These are phyloP conservation scores for Amphiduros pacificus DNA, from an alignment of 2,888 invertebrate genomes.

Conservation along the genomic window DNA sequence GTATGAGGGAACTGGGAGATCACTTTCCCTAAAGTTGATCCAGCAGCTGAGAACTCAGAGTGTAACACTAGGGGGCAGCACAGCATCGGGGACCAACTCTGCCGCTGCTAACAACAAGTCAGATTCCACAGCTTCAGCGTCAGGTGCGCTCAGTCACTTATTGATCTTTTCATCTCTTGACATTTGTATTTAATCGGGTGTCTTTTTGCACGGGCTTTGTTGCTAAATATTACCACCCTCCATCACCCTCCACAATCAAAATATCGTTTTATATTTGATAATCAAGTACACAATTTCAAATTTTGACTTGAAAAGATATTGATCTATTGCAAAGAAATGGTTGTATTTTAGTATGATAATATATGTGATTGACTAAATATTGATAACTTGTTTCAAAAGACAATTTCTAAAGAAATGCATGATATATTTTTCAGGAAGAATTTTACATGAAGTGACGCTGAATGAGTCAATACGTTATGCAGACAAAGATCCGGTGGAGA, in stretches of 20 bases:
- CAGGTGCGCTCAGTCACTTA: not conserved
- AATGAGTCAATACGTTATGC: conserved; percentile 95
- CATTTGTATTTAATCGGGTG: too few relatives aligned
- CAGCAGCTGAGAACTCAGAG: conserved; percentile 78
- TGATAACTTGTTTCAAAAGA: too few relatives aligned
- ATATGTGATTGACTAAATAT: too few relatives aligned
- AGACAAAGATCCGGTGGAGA: conserved; percentile 78
- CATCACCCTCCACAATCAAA: too few relatives aligned
- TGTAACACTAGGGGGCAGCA: conserved; percentile 62
- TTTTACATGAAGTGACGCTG: conserved; percentile 66
- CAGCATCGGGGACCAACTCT: conserved; percentile 51
- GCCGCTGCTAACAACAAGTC: conserved; percentile 3
- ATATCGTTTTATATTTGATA: too few relatives aligned
- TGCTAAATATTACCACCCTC: too few relatives aligned
- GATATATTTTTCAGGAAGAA: conserved; percentile 13
- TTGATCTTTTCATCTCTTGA: not conserved
- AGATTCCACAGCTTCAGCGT: conserved; percentile 10
- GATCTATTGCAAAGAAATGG: too few relatives aligned
- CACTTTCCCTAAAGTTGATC: conserved; percentile 90
- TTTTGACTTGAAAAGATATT: too few relatives aligned
- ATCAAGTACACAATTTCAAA: too few relatives aligned
- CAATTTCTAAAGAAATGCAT: too few relatives aligned
- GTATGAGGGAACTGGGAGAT: conserved; percentile 97
- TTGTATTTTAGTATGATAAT: too few relatives aligned
- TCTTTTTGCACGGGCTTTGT: too few relatives aligned